phyloP scores from a whole-genome alignment of 1,140 invertebrate genomes.

The Whitmania pigra region DNA sequence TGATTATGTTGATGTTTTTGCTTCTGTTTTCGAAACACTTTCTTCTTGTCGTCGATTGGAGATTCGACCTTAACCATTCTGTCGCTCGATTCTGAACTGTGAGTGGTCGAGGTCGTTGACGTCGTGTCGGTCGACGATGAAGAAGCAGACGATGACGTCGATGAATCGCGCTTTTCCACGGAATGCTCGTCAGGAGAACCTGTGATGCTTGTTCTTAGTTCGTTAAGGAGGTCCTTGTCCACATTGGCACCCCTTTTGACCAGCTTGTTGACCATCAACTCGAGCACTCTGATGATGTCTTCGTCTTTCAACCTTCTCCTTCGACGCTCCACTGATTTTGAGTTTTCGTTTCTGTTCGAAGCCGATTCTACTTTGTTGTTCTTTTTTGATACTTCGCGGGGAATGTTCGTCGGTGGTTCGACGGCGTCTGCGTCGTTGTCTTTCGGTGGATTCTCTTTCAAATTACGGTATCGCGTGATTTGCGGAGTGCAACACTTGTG shows the following conservation, averaged over 20 bases:
- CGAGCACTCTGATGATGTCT: neutral
- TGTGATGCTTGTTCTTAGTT: neutral
- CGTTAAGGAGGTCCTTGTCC: neutral
- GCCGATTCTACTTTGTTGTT: too few species aligned
- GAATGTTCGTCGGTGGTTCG: neutral
- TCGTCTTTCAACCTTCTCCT: neutral
- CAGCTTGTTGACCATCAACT: neutral
- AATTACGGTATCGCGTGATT: neutral
- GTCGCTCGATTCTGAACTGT: neutral
- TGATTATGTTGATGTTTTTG: too few species aligned
- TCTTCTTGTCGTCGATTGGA: neutral
- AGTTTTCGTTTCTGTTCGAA: too few species aligned
- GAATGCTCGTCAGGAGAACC: neutral
- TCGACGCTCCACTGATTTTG: neutral
- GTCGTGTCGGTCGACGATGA: neutral
- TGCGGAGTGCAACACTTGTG: neutral
- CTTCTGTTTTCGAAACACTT: neutral
- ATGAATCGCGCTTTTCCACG: neutral
- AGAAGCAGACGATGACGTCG: conserved; percentile 1
- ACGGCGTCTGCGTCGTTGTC: neutral
- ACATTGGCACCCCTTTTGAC: neutral
- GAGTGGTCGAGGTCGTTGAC: neutral
- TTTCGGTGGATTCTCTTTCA: neutral
- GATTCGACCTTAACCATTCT: neutral
- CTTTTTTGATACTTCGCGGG: too few species aligned